Base-by-base conservation (phyloP, 2,888 invertebrate species). In the Metallyticus violacea region DNA sequence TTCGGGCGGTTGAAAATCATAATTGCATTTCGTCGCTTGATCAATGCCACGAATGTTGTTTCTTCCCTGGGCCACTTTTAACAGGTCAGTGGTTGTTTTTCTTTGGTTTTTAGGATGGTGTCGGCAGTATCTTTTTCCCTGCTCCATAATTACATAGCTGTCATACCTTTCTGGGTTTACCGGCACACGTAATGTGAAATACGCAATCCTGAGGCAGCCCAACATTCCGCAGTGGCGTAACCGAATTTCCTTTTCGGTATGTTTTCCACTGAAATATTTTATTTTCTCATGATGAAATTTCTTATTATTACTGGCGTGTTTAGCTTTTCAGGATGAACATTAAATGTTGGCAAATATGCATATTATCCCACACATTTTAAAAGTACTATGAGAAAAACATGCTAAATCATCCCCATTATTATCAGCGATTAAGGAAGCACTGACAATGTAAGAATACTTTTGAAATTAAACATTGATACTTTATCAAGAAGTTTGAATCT, bases 21-120 rank as follows among this genome's bases (percentile, higher is more conserved):
- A 83, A 83, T 83, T 83, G 82, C 82, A 22, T 83, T 83, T 83
- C 26, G 82, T 62, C 27, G 7, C 82, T 83, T 26, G 76, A 62
- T 62, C 40, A 62, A 62, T 62, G 40, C 40, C 40, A 22, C 22
- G 40, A 62, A 62, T 62, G 40, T 62, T 62, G 40, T 62, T 62
- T 62, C 40, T 62, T 62, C 40, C 40, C 40, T 62, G 40, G 40
- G 40, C 40, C n/a, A n/a, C n/a, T n/a, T n/a, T n/a, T n/a, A n/a
- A n/a, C n/a, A n/a, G n/a, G n/a, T n/a, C n/a, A n/a, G n/a, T n/a
- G 22, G 40, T 62, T 62, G 40, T 62, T 62, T 62, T 62, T 62
- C 40, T 62, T 62, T 62, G 22, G 40, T 62, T 62, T 62, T 62
- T 62, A 22, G 40, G 40, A 62, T 62, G 40, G 40, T 62, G 40